Conservation (phyloP, 2,797 vertebrate species). For the Mormyrus hasselquistii region DNA sequence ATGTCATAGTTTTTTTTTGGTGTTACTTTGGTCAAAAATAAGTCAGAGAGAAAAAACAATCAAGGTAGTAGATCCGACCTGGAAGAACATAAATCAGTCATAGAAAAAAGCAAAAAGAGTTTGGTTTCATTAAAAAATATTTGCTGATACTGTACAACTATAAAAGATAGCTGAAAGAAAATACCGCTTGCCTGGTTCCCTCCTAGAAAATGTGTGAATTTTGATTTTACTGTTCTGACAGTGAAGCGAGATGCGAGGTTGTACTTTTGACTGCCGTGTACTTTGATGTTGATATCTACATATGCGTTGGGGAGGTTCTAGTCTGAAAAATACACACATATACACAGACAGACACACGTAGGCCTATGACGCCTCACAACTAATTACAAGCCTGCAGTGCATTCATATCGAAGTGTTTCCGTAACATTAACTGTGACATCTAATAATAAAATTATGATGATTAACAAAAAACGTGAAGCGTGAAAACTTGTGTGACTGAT, state of each 20-base stretch:
- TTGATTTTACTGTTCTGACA: constrained; percentile 12
- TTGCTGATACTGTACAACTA: background rate
- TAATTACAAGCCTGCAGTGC: background rate
- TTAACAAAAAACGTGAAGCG: background rate
- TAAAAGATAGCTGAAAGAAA: background rate
- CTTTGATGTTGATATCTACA: background rate
- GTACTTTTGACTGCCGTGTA: background rate
- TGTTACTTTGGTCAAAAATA: background rate
- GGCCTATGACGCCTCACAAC: background rate
- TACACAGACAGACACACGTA: background rate
- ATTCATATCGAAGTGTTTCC: background rate
- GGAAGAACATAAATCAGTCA: background rate
- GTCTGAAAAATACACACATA: background rate
- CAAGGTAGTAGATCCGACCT: background rate
- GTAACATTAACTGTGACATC: background rate
- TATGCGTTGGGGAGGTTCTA: background rate
- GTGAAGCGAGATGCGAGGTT: background rate
- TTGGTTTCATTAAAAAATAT: background rate
- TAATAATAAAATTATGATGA: background rate
- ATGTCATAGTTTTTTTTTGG: background rate
- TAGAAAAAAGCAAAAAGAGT: background rate
- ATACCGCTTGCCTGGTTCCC: background rate
- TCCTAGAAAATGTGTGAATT: constrained; percentile 8
- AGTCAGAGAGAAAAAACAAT: background rate
- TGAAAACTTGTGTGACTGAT: background rate